Evolutionary conservation across 2,113 vertebrate genomes (phyloP), one percentile per base, ranked within the genome.

Genomic region (rabbit (Oryctolagus cuniculus)): DNA sequence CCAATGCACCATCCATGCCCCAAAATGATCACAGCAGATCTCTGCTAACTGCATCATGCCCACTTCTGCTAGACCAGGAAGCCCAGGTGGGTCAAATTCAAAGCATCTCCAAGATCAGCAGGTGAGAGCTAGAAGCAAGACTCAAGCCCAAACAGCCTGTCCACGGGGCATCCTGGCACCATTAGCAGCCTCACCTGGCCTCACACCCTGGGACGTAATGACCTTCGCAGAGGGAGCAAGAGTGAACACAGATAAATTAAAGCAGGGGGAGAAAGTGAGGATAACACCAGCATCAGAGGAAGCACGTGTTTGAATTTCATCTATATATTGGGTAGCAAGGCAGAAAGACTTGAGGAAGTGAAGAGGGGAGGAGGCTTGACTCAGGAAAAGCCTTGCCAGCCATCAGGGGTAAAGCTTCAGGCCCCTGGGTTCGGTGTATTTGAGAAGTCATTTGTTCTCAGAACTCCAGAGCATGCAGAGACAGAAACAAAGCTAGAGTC

Each of bases 391-490:
- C 17, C 75, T 77, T 83, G 17, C 38, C 38, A 80, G 53, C n/a
- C 86, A 67, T 29, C 82, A 34, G 29, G 3, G 67, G 51, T 53
- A 31, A 94, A 80, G 61, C 22, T 66, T 31, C 55, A 79, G 74
- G 55, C 34, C 72, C 38, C 55, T n/a, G 55, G 53, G 72, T 82
- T 44, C 7, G 61, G 34, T 53, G 3, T 49, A 80, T 49, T 31
- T 61, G 53, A 92, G 82, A 12, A 72, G 22, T 15, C 55, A 58
- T 36, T 86, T 94, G 74, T 64, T 83, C 63, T 79, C 25, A 92
- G 66, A 86, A 80, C 53, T 75, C 69, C 93, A 82, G 22, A 85
- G 66, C 38, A 84, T 31, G 58, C 27, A 58, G 29, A 31, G 29
- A 61, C 29, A 83, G 67, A 94, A 73, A 86, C 1, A 64, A 55